A percentile compares a stretch with the other conserved stretches of the same genome.
phyloP scores from a whole-genome alignment of 2,888 invertebrate species.

The Galeruca laticollis region DNA sequence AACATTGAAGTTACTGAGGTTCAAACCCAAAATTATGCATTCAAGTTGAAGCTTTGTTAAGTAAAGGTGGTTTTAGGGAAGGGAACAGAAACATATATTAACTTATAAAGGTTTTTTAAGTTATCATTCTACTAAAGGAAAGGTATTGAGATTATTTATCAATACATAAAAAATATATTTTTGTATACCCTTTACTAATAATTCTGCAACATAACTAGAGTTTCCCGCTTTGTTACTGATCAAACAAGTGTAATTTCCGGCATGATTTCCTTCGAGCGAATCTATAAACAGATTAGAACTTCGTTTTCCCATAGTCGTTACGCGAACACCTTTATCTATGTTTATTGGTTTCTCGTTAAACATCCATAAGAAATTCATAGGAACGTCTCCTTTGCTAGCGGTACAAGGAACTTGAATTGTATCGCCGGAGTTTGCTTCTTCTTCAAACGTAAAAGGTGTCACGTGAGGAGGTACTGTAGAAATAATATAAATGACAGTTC shows the following conservation, averaged over 20 bases:
- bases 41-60: too few relatives aligned
- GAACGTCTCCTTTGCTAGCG: constrained; percentile 78
- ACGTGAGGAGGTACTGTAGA: constrained; percentile 68
- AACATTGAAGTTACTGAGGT: too few relatives aligned
- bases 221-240: constrained; percentile 80
- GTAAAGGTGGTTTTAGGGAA: too few relatives aligned
- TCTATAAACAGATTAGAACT: constrained; percentile 74
- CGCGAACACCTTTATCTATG: constrained; percentile 52
- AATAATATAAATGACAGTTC: too few relatives aligned
- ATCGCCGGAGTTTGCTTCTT: constrained; percentile 77
- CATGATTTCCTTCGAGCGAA: constrained; percentile 70
- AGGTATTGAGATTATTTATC: background rate
- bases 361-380: constrained; percentile 74
- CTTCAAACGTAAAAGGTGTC: constrained; percentile 71
- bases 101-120: too few relatives aligned
- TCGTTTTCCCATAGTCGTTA: constrained; percentile 72
- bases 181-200: constrained; percentile 43
- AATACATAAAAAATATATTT: background rate
- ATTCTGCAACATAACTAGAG: constrained; percentile 74
- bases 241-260: constrained; percentile 71
- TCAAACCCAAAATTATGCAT: too few relatives aligned
- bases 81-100: too few relatives aligned
- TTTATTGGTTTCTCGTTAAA: constrained; percentile 44
- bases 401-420: constrained; percentile 77
- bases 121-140: too few relatives aligned